Base-by-base conservation (phyloP, 2,888 invertebrate species). In the Teleiodes luculella region DNA sequence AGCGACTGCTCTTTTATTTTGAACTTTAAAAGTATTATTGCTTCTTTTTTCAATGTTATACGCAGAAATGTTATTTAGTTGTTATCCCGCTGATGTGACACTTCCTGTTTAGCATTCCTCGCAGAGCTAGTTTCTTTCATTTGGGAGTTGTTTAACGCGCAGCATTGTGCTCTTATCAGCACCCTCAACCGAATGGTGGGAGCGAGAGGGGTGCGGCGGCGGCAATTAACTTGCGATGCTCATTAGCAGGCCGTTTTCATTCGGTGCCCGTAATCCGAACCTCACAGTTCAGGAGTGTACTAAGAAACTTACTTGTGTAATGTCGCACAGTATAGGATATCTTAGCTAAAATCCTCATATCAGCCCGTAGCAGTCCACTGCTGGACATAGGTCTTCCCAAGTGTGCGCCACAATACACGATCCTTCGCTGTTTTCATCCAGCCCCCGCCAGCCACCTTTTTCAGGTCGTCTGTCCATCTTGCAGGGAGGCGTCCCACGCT, bases 171-270 rank as follows among this genome's bases (percentile, higher is more conserved):
- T 72, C 70, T 76, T 82, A 80, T 82, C 79, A 75, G 74, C 66
- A 71, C 74, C 65, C 67, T 71, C 72, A 68, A 71, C 68, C 62
- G 64, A 69, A 67, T 64, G 70, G 73, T 70, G 68, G 39, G 37
- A 56, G 66, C 61, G 66, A 65, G 63, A 61, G 68, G 63, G 57
- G 60, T 65, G 57, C 65, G 64, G 20, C 2, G 57, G 64, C 70
- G 65, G 77, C 81, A 83, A 84, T 86, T 84, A 85, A 83, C 78
- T 80, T 60, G 78, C 78, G 74, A 74, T 76, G 77, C 83, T 86
- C 86, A 86, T 86, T 86, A 86, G 77, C 81, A 80, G 79, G 67
- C 76, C 78, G 80, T 85, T 86, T 75, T 77, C 83, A 84, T 86
- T 82, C 85, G 73, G 70, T 57, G 69, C 64, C 70, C 80, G 83